Conservation (phyloP, 2,113 vertebrate genomes). For the Scortum barcoo region DNA sequence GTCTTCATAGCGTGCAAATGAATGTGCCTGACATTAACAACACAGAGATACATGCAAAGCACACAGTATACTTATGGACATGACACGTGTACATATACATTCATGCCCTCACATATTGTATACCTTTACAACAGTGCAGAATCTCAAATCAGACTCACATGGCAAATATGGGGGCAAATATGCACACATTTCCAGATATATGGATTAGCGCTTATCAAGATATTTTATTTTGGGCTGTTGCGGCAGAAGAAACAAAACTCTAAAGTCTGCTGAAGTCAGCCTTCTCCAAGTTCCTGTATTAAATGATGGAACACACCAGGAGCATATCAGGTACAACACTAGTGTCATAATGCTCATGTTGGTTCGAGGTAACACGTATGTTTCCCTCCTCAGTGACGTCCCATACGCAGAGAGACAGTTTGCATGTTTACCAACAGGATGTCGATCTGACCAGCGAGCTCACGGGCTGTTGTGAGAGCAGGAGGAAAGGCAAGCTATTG, state of each 20-base stretch:
- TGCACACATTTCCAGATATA: not conserved
- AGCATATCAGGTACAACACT: not conserved
- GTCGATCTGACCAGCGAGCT: constrained; percentile 88
- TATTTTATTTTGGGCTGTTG: not conserved
- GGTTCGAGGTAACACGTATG: constrained; percentile 56
- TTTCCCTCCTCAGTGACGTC: constrained; percentile 84
- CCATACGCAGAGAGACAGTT: constrained; percentile 80
- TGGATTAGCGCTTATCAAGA: not conserved
- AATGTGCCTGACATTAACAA: not conserved
- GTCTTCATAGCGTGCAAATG: not conserved
- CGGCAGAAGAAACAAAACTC: not conserved
- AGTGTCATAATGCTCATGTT: not conserved
- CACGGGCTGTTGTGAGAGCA: constrained; percentile 76
- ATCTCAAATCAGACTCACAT: not conserved
- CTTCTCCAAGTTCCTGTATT: not conserved
- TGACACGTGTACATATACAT: too few species aligned
- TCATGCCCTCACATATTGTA: not conserved
- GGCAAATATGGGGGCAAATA: not conserved
- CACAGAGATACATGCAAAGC: not conserved
- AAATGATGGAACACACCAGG: not conserved
- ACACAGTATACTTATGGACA: not conserved
- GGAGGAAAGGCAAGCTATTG: constrained; percentile 86
- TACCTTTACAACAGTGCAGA: not conserved
- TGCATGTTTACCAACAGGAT: constrained; percentile 89
- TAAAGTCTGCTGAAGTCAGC: too few species aligned